Conservation (phyloP, 2,797 vertebrate species). For the Lagorchestes hirsutus region DNA sequence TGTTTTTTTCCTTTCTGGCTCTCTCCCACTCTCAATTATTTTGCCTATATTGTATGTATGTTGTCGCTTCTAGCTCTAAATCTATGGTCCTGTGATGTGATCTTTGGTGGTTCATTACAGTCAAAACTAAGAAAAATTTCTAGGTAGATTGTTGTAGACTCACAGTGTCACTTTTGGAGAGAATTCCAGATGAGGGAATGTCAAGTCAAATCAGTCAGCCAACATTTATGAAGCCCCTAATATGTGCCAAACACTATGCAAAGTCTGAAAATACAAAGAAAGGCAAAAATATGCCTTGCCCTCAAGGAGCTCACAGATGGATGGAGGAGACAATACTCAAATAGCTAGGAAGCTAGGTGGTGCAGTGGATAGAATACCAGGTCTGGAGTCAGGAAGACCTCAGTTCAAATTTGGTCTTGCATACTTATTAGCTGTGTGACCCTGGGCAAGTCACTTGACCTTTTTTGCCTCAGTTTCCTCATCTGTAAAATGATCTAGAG, state of each 20-base stretch:
- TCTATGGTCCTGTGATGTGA: neutral
- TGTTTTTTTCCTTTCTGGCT: neutral
- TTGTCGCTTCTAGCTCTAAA: neutral
- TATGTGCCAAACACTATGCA: neutral
- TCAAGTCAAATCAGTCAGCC: neutral
- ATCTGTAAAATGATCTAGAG: neutral
- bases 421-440: neutral
- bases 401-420: neutral
- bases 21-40: neutral
- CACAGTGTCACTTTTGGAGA: neutral
- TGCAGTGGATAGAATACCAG: neutral
- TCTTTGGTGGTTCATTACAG: neutral
- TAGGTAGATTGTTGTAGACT: neutral
- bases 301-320: neutral
- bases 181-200: neutral
- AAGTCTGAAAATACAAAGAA: neutral
- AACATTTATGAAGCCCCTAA: neutral
- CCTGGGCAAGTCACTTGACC: neutral
- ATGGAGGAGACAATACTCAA: neutral
- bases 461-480: neutral
- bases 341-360: neutral
- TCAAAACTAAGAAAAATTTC: neutral
- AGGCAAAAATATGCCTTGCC: neutral
- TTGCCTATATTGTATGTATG: neutral
- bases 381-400: neutral